phyloP scores from a whole-genome alignment of 2,888 invertebrate genomes.

The Gnatocerus cornutus region DNA sequence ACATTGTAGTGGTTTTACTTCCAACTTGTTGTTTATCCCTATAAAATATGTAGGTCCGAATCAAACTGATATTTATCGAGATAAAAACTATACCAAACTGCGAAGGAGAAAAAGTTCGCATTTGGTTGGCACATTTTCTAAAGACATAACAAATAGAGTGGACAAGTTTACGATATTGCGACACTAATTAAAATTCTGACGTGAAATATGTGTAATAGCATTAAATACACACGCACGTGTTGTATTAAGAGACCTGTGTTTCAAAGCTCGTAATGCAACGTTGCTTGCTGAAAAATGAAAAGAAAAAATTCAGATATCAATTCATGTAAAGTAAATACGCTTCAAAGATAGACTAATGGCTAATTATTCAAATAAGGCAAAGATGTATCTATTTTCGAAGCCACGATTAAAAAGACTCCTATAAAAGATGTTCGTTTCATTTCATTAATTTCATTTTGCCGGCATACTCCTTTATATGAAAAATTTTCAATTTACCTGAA shows the following conservation, averaged over 20 bases:
- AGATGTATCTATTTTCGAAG: too few relatives aligned
- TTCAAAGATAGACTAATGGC: neutral
- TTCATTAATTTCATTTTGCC: neutral
- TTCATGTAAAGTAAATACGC: neutral
- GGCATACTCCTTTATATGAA: neutral
- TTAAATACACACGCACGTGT: conserved; percentile 9
- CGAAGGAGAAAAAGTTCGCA: neutral
- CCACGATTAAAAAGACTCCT: too few relatives aligned
- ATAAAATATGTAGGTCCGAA: conserved; percentile 15
- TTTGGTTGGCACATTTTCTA: conserved; percentile 7
- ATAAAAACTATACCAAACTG: neutral
- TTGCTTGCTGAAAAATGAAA: too few relatives aligned
- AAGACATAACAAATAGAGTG: conserved; percentile 2
- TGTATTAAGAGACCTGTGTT: too few relatives aligned
- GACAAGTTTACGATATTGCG: conserved; percentile 30
- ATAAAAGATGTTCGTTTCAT: neutral
- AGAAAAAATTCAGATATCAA: too few relatives aligned
- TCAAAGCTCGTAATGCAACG: too few relatives aligned
- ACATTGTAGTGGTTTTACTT: conserved; percentile 25
- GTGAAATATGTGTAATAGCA: conserved; percentile 4
- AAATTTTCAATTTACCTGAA: conserved; percentile 5
- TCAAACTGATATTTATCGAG: neutral
- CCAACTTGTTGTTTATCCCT: conserved; percentile 22
- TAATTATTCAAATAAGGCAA: neutral
- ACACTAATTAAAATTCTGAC: conserved; percentile 22